Percentiles rank a stretch among this genome's conserved stretches.
These are phyloP conservation scores for Hesperia comma DNA, from an alignment of 2,888 invertebrate genomes.

Conservation along the genomic window DNA sequence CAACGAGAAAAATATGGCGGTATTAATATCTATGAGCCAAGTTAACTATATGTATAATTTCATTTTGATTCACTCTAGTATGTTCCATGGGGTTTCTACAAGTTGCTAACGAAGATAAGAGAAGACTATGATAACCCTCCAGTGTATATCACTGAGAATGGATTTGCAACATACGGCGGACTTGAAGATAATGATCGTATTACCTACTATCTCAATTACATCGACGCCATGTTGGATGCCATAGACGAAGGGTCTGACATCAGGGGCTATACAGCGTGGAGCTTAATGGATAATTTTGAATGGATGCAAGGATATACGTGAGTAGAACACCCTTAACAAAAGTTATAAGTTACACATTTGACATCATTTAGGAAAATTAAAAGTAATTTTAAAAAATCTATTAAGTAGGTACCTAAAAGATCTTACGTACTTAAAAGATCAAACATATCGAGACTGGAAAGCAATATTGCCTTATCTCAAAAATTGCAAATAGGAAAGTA, in stretches of 20 bases:
- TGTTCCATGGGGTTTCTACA: conserved; percentile 82
- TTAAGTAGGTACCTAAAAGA: no score
- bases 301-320: conserved; percentile 82
- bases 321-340: no score
- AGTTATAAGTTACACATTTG: neutral
- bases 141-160: conserved; percentile 84
- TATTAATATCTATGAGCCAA: no score
- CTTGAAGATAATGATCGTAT: conserved; percentile 70
- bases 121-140: conserved; percentile 76
- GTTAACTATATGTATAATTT: no score
- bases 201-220: conserved; percentile 60
- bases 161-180: conserved; percentile 56
- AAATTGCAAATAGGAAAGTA: no score
- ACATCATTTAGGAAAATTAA: no score
- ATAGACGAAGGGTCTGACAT: conserved; percentile 70
- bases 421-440: no score
- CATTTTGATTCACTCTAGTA: conserved; percentile 50
- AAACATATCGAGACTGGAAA: no score
- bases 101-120: conserved; percentile 76
- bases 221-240: conserved; percentile 68
- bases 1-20: no score
- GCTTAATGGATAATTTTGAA: conserved; percentile 86
- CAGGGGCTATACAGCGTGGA: conserved; percentile 82
- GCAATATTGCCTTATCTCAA: no score
- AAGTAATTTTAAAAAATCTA: no score